Evolutionary conservation across 1,140 invertebrate genomes (phyloP), one percentile per base, ranked within the genome.

Genomic region (Rhopalosiphum padi): DNA sequence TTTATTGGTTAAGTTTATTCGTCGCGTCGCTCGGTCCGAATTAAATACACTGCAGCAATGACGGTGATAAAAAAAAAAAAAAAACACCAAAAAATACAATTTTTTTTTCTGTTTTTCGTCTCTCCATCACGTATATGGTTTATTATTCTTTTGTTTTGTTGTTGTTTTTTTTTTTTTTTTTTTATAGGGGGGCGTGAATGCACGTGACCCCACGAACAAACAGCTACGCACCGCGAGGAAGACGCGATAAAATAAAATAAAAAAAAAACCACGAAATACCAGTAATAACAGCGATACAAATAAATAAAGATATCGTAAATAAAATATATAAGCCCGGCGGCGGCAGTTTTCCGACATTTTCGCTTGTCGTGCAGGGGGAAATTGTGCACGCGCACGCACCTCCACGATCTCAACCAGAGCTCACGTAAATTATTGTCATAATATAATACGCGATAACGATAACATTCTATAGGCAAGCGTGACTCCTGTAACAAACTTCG

Each of bases 231-330:
- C 30, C n/a, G n/a, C n/a, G n/a, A 77, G 4, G 60, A 18, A 77
- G 30, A 77, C 30, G 15, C n/a, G 60, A 77, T 77, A 77, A 77
- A 77, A n/a, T n/a, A 30, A 55, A 55, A n/a, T n/a, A 68, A n/a
- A n/a, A n/a, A n/a, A 60, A 68, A 60, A 25, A 68, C 30, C 60
- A n/a, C 30, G 60, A n/a, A 68, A 68, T 18, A 68, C 30, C 60
- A n/a, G 30, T n/a, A 77, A 77, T 77, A 77, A 77, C n/a, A 77
- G 60, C 60, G 15, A 77, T 77, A 77, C 60, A 77, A n/a, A 77
- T 68, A 68, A 68, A 68, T 77, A 77, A 77, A 77, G 60, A n/a
- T 77, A 77, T 77, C 60, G 60, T 77, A 77, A 77, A 77, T 77
- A 77, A 77, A n/a, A 35, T 77, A 77, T 35, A n/a, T 18, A 77